phyloP scores from a whole-genome alignment of 2,113 vertebrate genomes.

The Ptilonorhynchus violaceus region DNA sequence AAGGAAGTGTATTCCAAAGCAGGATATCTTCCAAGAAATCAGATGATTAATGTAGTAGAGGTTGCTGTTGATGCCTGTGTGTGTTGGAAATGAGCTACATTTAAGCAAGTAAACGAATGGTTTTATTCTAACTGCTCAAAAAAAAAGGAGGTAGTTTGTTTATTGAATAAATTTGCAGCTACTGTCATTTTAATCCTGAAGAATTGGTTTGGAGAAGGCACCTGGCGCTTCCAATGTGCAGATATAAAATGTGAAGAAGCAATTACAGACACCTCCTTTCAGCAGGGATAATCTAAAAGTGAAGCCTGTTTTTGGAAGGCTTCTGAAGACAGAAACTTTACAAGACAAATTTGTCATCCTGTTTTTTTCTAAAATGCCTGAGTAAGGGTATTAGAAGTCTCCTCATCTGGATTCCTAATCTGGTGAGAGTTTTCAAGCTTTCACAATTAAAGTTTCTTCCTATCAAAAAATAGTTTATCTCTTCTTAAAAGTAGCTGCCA shows the following conservation, averaged over 20 bases:
- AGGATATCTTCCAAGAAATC: neutral
- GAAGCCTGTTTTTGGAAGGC: neutral
- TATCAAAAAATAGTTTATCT: neutral
- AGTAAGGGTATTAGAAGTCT: neutral
- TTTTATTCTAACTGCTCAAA: neutral
- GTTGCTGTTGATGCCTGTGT: neutral
- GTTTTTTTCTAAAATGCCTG: neutral
- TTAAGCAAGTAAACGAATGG: neutral
- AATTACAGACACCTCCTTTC: neutral
- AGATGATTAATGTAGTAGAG: neutral
- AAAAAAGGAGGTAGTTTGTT: neutral
- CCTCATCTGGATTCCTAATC: neutral
- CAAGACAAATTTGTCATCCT: neutral
- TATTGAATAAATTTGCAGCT: conserved; percentile 14
- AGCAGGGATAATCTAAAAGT: neutral
- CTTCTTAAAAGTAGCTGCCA: neutral
- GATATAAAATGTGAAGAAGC: neutral
- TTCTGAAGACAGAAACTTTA: neutral
- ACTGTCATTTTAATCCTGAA: conserved; percentile 28
- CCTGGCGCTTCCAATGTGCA: neutral
- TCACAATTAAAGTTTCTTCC: neutral
- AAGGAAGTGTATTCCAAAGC: neutral
- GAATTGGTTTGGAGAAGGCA: conserved; percentile 13
- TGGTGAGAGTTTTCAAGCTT: neutral
- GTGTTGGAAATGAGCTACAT: neutral